phyloP scores from a whole-genome alignment of 2,113 vertebrate species.

The Dipodomys merriami region DNA sequence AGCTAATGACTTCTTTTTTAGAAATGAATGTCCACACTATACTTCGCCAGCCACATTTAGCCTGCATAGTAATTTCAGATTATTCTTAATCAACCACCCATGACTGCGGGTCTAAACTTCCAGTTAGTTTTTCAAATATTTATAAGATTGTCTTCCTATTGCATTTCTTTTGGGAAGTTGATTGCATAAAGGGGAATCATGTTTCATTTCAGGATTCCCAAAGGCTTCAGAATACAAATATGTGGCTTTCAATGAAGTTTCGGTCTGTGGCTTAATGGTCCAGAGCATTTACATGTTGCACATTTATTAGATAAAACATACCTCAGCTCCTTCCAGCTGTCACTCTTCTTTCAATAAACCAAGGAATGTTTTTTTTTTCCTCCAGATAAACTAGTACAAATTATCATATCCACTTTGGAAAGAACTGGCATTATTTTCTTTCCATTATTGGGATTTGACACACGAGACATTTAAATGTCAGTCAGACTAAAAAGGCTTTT shows the following conservation, averaged over 20 bases:
- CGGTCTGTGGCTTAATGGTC: background rate
- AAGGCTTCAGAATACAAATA: slow-evolving; percentile 40
- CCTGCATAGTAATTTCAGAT: background rate
- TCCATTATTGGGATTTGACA: background rate
- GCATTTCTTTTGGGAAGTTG: slow-evolving; percentile 48
- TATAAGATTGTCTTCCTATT: slow-evolving; percentile 38
- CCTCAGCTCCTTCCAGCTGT: background rate
- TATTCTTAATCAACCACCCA: background rate
- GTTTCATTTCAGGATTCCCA: slow-evolving; percentile 29
- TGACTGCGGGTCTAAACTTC: background rate
- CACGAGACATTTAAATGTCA: background rate
- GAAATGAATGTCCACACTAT: background rate
- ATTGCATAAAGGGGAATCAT: background rate
- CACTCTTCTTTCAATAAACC: slow-evolving; percentile 67
- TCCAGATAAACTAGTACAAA: slow-evolving; percentile 48
- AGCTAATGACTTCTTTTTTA: slow-evolving; percentile 11
- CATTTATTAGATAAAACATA: slow-evolving; percentile 1
- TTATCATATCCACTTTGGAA: background rate
- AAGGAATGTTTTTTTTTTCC: slow-evolving; percentile 25
- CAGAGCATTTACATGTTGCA: background rate
- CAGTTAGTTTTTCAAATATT: background rate
- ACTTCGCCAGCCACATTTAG: background rate
- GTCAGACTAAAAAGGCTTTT: background rate
- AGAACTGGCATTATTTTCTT: slow-evolving; percentile 61
- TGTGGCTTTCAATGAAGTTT: slow-evolving; percentile 50